Evolutionary conservation across 2,113 vertebrate species (phyloP).

Genomic region (Sturnus vulgaris): DNA sequence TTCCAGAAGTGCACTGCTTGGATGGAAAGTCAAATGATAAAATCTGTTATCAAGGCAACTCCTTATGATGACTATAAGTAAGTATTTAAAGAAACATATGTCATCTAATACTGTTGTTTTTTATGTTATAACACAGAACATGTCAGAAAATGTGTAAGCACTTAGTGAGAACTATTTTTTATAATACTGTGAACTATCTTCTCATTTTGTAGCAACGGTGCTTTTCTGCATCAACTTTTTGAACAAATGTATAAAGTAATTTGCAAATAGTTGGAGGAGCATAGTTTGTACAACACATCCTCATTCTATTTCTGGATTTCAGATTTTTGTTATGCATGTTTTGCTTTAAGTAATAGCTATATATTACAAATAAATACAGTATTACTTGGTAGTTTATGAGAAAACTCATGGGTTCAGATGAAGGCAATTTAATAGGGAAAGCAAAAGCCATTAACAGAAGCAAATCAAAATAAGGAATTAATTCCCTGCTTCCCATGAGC

Average conservation of each 20-base stretch:
- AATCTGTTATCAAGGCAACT: neutral
- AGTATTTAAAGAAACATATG: neutral
- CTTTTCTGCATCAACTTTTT: neutral
- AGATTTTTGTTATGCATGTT: neutral
- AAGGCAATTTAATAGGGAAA: neutral
- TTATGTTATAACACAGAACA: neutral
- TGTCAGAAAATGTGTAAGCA: neutral
- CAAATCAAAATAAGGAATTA: neutral
- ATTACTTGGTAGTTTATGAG: neutral
- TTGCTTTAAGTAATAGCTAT: neutral
- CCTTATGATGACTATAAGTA: neutral
- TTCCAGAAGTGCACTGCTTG: constrained; percentile 4
- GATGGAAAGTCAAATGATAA: neutral
- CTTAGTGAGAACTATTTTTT: neutral
- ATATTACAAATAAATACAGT: neutral
- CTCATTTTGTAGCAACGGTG: neutral
- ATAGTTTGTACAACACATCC: fast-evolving
- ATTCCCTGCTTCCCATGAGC: neutral
- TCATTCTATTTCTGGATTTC: neutral
- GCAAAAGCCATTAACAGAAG: neutral
- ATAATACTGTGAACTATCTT: neutral
- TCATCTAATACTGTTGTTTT: neutral
- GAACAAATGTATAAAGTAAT: neutral
- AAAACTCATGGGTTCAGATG: neutral
- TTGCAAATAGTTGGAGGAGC: neutral